These are phyloP conservation scores for Heliconius aoede DNA, from an alignment of 2,888 invertebrate genomes.

Conservation along the genomic window DNA sequence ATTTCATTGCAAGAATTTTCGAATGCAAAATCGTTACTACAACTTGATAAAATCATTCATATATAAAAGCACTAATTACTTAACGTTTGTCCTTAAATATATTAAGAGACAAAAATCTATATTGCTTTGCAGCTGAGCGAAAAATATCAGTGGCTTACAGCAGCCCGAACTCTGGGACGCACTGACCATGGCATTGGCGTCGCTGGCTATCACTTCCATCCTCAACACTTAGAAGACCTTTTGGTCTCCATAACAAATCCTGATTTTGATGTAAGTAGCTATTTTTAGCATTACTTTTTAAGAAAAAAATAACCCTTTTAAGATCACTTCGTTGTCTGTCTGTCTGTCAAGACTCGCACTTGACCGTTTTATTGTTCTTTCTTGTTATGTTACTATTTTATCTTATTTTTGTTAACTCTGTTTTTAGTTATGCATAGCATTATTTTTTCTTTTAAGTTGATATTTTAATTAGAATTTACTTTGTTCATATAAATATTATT, in stretches of 20 bases:
- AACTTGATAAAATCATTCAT: not conserved
- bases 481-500: no score
- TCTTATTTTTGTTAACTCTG: no score
- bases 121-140: conserved; percentile 57
- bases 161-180: conserved; percentile 63
- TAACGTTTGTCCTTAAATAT: not conserved
- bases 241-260: conserved; percentile 64
- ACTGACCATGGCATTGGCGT: conserved; percentile 68
- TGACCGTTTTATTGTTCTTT: no score
- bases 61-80: not conserved
- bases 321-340: no score
- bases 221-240: conserved; percentile 67
- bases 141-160: conserved; percentile 71
- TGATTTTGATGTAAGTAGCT: conserved; percentile 57
- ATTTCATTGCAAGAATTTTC: not conserved
- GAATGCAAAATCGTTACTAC: not conserved
- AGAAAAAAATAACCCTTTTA: no score
- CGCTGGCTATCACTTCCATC: conserved; percentile 75
- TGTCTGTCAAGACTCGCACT: no score
- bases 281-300: no score
- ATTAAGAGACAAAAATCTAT: not conserved
- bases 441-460: no score
- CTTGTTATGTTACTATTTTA: no score
- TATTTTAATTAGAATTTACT: no score
- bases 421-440: no score